Evolutionary conservation across 2,113 vertebrate species (phyloP), one percentile per base, ranked within the genome.

Genomic region (Australoheros scitulus): DNA sequence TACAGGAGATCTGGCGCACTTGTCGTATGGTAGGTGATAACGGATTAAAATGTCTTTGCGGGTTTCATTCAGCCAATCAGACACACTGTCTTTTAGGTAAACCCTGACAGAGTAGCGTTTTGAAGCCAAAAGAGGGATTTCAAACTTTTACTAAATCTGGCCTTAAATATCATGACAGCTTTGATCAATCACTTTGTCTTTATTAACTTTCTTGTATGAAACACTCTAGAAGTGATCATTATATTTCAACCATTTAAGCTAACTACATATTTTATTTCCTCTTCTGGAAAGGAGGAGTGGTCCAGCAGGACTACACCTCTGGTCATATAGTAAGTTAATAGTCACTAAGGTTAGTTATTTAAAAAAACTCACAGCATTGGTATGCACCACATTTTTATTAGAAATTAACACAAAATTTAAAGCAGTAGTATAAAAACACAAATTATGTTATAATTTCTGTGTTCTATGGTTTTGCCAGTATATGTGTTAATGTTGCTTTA

Each of bases 401-500:
- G 36, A 92, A 92, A 89, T 89, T 17, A 78, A 41, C 64, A 87
- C 52, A 88, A 61, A 88, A n/a, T 63, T 64, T 24, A 80, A 82
- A 61, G 47, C 24, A 81, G 6, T 43, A 3, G 81, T 90, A 89
- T 86, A 89, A 89, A 94, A 93, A 82, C 75, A 85, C n/a, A 74
- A 75, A 50, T 9, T 0, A 74, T 32, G 1, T 18, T 50, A 36
- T 72, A 81, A 63, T 32, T 77, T 55, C 20, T 63, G 36, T 77
- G 55, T 26, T 5, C 65, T 41, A 56, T 14, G 14, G 17, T 59
- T 15, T 22, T 84, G 6, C 38, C 14, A 9, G 59, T 29, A 41
- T 59, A 41, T 18, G 11, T 76, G 7, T 78, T 61, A 47, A 4
- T 57, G 2, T 64, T 58, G 9, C 59, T 50, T 68, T 52, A 78